Conservation (phyloP, 2,113 vertebrate genomes). For the Pseudolaguvia tuberculata region DNA sequence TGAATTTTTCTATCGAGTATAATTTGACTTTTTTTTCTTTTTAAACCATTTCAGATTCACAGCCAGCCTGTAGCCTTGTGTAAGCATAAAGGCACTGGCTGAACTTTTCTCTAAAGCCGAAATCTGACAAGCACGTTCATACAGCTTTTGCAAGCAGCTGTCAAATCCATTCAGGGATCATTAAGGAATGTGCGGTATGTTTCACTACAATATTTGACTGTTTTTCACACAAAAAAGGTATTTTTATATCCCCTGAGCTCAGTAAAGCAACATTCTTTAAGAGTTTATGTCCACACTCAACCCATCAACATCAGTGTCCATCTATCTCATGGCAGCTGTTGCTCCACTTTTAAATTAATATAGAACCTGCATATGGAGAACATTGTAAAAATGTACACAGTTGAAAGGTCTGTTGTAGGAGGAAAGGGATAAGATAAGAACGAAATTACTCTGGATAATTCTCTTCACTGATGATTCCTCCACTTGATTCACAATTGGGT, state of each 20-base stretch:
- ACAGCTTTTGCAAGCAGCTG: constrained; percentile 55
- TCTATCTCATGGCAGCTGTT: background rate
- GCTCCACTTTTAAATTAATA: constrained; percentile 7
- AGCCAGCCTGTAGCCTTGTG: constrained; percentile 15
- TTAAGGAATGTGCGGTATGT: constrained; percentile 53
- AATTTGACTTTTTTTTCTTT: constrained; percentile 4
- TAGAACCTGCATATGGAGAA: background rate
- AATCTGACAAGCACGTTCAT: constrained; percentile 55
- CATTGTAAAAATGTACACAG: background rate
- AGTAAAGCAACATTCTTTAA: constrained; percentile 16
- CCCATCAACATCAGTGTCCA: constrained; percentile 18
- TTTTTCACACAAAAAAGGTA: constrained; percentile 50
- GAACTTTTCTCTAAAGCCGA: constrained; percentile 24
- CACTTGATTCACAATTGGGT: constrained; percentile 60
- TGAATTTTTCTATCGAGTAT: background rate
- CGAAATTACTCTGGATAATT: constrained; percentile 66
- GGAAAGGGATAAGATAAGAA: constrained; percentile 48
- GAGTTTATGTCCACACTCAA: constrained; percentile 5
- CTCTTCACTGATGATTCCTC: constrained; percentile 57
- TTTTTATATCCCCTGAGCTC: constrained; percentile 17
- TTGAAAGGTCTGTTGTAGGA: constrained; percentile 56
- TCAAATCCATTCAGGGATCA: constrained; percentile 57
- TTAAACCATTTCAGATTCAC: constrained; percentile 17
- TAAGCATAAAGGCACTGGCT: constrained; percentile 23
- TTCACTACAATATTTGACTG: constrained; percentile 60